Base-by-base conservation (phyloP, 2,888 invertebrate species). In the Gastrophysa polygoni region DNA sequence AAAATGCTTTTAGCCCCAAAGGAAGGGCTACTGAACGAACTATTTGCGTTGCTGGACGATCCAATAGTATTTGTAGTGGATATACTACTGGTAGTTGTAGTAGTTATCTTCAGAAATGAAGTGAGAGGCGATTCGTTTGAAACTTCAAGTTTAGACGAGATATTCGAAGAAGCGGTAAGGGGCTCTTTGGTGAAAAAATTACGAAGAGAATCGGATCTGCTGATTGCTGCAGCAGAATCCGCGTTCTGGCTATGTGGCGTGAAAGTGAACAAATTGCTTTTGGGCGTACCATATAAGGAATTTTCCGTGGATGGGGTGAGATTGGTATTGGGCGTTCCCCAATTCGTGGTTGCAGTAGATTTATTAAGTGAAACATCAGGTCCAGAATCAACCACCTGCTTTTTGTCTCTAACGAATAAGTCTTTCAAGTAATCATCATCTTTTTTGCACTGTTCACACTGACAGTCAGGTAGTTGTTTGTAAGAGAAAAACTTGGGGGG, bases 401-500 rank as follows among this genome's bases (percentile, higher is more conserved):
- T 57, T 24, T 61, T 65, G 38, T 54, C 51, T 29, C 50, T 51
- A n/a, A 50, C 32, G 49, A 69, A 71, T 14, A 72, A 51, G 34
- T 72, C 69, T 59, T 78, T 79, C 62, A 82, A 78, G 60, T 77
- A 77, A 54, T 71, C 75, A 55, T 80, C 80, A 43, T 82, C 82
- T 65, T 79, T 78, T 60, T 84, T 82, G 58, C 88, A 88, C 28
- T 86, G 82, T 14, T 85, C 85, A 77, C 95, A 95, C 2, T 61
- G 64, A 67, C 82, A 82, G 56, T 80, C 78, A 0, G 86, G 83
- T 68, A 87, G 85, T 65, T 86, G 85, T 68, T 86, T 86, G 74
- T 92, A 92, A 1, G 87, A 83, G 76, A 88, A 91, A 79, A 92
- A 95, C 73, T 91, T 91, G 57, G 88, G 86, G 0, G 93, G 93